A percentile compares a stretch with the other conserved stretches of the same genome.
phyloP scores from a whole-genome alignment of 2,888 invertebrate species.

The Orchesellides sinensis region DNA sequence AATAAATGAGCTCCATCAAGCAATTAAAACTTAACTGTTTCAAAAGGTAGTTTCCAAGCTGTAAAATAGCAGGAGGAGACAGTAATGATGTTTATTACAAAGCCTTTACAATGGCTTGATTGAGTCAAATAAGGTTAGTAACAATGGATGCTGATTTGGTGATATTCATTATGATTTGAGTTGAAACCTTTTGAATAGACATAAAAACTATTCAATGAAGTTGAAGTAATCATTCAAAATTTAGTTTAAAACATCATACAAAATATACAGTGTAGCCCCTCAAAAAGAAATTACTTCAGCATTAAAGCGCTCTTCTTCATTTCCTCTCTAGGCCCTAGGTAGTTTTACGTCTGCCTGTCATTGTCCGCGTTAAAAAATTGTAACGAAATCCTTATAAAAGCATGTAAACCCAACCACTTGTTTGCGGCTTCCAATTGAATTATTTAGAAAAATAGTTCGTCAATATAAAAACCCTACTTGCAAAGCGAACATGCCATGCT shows the following conservation, averaged over 20 bases:
- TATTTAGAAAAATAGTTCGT: constrained; percentile 42
- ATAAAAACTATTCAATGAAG: not conserved
- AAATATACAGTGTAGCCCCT: too few relatives aligned
- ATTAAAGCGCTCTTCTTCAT: not conserved
- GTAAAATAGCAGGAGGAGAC: constrained; percentile 30
- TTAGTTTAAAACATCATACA: not conserved
- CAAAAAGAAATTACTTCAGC: constrained; percentile 16
- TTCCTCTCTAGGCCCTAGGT: too few relatives aligned
- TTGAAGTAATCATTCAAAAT: constrained; percentile 15
- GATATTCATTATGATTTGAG: not conserved
- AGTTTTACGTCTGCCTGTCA: too few relatives aligned
- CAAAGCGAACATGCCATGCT: constrained; percentile 33
- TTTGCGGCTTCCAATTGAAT: constrained; percentile 61
- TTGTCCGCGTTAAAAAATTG: not conserved
- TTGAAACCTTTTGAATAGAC: not conserved
- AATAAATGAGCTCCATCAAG: constrained; percentile 48
- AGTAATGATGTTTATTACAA: constrained; percentile 43
- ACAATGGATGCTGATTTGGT: not conserved
- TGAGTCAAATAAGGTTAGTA: constrained; percentile 10
- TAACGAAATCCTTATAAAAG: not conserved
- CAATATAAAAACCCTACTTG: not conserved
- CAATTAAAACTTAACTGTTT: constrained; percentile 62
- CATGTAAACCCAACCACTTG: constrained; percentile 54
- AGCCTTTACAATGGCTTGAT: not conserved
- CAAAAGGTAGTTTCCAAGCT: constrained; percentile 22